Percentiles rank a stretch among this genome's conserved stretches.
phyloP scores from a whole-genome alignment of 2,888 invertebrate species.

The Hemaris fuciformis region DNA sequence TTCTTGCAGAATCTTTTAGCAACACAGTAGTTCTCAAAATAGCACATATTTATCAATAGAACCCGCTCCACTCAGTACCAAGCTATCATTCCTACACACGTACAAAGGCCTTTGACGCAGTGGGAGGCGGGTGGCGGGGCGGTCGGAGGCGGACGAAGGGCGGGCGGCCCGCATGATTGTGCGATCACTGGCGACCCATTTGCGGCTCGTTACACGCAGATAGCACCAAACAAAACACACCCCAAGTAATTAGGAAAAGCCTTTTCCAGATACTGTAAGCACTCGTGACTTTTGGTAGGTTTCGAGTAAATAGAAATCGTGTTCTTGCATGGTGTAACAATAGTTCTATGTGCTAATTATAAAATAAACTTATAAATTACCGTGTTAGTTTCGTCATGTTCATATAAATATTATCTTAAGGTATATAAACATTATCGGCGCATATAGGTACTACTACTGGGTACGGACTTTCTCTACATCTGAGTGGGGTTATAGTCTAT shows the following conservation, averaged over 20 bases:
- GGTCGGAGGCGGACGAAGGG: constrained; percentile 47
- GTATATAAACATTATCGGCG: no score
- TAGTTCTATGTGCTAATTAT: not conserved
- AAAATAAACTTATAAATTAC: no score
- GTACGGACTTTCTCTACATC: no score
- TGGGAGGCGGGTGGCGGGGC: constrained; percentile 36
- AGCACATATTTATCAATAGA: no score
- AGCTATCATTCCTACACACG: constrained; percentile 37
- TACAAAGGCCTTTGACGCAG: constrained; percentile 79
- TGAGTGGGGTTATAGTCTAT: no score
- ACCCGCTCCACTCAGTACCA: constrained; percentile 39
- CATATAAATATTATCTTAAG: no score
- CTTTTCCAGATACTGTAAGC: constrained; percentile 78
- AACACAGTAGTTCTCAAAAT: not conserved
- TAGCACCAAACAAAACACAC: constrained; percentile 81
- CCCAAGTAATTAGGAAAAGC: constrained; percentile 80
- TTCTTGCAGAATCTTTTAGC: no score
- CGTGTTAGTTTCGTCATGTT: no score
- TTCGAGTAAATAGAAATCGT: constrained; percentile 19
- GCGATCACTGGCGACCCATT: constrained; percentile 76
- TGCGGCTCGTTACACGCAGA: constrained; percentile 80
- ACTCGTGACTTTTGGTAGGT: constrained; percentile 46
- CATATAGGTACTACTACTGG: no score
- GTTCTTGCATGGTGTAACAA: not conserved
- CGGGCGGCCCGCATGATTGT: constrained; percentile 78